Evolutionary conservation across 2,888 invertebrate genomes (phyloP).

Genomic region (Andrena marginata): DNA sequence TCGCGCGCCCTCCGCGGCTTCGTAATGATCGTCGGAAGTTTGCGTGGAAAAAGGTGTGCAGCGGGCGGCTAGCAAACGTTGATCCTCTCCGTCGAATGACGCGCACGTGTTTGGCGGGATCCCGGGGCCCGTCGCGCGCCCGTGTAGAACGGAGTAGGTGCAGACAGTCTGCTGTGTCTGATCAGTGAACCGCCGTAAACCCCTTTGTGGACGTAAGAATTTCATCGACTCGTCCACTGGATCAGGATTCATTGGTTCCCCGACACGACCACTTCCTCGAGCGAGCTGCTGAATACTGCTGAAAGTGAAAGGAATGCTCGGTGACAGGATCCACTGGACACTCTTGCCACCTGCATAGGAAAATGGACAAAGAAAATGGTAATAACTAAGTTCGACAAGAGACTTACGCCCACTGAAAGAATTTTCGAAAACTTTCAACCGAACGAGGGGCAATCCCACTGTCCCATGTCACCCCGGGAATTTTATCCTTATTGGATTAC

Average conservation of each 20-base stretch:
- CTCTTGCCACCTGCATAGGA: too few species aligned
- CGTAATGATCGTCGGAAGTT: slow-evolving; percentile 75
- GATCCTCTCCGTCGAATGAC: not conserved
- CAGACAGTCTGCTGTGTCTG: not conserved
- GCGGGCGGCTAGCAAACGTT: slow-evolving; percentile 23
- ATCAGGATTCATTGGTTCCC: not conserved
- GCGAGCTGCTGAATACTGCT: not conserved
- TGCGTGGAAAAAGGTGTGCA: slow-evolving; percentile 63
- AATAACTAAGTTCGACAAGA: not conserved
- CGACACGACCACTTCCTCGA: not conserved
- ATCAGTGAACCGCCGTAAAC: not conserved
- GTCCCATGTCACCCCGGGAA: slow-evolving; percentile 47
- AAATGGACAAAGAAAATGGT: not conserved
- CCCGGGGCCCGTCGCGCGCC: not conserved
- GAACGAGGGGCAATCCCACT: not conserved
- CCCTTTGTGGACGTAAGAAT: not conserved
- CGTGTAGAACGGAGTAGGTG: not conserved
- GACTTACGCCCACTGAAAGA: not conserved
- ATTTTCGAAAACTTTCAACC: not conserved
- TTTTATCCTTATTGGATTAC: slow-evolving; percentile 80
- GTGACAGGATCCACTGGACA: not conserved
- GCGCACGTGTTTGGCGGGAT: slow-evolving; percentile 6
- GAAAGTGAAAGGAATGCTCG: not conserved
- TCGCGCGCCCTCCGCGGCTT: slow-evolving; percentile 61
- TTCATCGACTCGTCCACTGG: not conserved